A percentile compares a stretch with the other conserved stretches of the same genome.
These are phyloP conservation scores for Gracilinanus agilis DNA, from an alignment of 2,113 vertebrate species.

Conservation along the genomic window DNA sequence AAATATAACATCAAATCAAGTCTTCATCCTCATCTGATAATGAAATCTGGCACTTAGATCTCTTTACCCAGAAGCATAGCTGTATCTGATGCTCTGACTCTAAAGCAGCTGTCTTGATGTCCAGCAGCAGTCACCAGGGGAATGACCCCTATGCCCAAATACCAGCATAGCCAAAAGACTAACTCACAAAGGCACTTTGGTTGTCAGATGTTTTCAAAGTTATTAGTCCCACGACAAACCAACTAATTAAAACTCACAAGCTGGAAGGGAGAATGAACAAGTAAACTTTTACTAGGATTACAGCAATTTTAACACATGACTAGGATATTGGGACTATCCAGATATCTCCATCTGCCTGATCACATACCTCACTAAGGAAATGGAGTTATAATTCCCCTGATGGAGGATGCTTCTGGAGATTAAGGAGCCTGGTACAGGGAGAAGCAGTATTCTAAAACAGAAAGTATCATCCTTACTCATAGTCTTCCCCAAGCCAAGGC, in stretches of 20 bases:
- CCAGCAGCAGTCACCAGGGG: constrained; percentile 37
- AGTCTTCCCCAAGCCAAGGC: not conserved
- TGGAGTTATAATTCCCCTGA: not conserved
- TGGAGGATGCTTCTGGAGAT: not conserved
- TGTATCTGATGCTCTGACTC: not conserved
- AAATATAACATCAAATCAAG: not conserved
- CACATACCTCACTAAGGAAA: not conserved
- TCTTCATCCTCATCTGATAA: constrained; percentile 46
- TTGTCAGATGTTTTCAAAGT: not conserved
- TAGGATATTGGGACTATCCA: not conserved
- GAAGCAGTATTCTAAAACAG: not conserved
- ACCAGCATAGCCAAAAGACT: constrained; percentile 40
- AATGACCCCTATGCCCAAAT: constrained; percentile 37
- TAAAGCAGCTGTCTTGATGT: constrained; percentile 69
- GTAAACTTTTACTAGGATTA: not conserved
- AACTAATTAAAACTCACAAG: not conserved
- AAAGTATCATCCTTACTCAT: not conserved
- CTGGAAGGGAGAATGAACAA: not conserved
- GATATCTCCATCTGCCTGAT: not conserved
- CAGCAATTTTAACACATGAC: not conserved
- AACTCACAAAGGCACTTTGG: constrained; percentile 21
- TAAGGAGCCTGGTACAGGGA: not conserved
- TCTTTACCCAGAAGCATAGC: constrained; percentile 47
- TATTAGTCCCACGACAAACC: not conserved
- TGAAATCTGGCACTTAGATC: not conserved